Evolutionary conservation across 2,888 invertebrate species (phyloP), one percentile per base, ranked within the genome.

Genomic region (Hyalella azteca): DNA sequence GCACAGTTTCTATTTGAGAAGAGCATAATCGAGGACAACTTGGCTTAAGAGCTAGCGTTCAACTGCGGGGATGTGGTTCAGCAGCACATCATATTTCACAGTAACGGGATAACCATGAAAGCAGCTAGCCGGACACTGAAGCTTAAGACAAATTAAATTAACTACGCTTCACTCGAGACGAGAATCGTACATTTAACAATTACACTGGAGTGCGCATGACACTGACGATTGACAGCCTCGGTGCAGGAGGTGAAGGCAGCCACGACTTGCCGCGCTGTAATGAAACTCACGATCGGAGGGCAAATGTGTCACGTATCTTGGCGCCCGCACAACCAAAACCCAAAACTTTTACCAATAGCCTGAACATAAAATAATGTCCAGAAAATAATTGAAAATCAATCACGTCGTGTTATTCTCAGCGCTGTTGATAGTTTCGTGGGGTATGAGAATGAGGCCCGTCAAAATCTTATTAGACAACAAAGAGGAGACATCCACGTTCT

Each of bases 201-300:
- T 13, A 22, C 22, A 29, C 54, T 54, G 54, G 54, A 5, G 29
- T 22, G 15, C 26, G 26, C 54, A 11, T 26, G 54, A 26, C 22
- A 54, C 29, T 1, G 29, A 22, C 54, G 26, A n/a, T 22, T 22
- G 29, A 54, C 15, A 54, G 54, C 26, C 26, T 22, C 54, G 29
- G 22, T 54, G 66, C 32, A 36, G 36, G 66, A 66, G 66, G 66
- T 66, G 66, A 66, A 66, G 19, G 32, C 36, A 5, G 36, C n/a
- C 66, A 66, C 66, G 66, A 66, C 32, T 1, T 36, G 39, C 19
- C 66, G 7, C 5, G 36, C 36, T 32, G n/a, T 36, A 66, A 66
- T 66, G 66, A 66, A 36, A 66, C 66, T 66, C 66, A 66, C 66
- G 66, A 66, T 66, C 66, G 32, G 32, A 36, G 66, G 32, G 66